phyloP scores from a whole-genome alignment of 2,888 invertebrate species.

The Limnephilus auricula region DNA sequence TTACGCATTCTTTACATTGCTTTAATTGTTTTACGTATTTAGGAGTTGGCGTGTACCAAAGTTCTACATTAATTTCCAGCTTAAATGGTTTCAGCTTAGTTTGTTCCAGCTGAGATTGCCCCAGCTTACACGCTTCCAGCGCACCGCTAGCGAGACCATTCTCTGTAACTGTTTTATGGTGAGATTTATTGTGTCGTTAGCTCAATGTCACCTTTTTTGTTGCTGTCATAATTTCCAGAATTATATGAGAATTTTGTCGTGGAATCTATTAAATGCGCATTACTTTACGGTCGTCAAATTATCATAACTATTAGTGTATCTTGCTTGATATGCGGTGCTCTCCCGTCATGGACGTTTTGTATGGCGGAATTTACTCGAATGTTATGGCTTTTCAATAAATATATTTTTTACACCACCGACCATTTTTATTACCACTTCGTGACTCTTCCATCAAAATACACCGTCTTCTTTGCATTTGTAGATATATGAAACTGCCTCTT shows the following conservation, averaged over 20 bases:
- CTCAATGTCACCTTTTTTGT: constrained; percentile 7
- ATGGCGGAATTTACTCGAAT: not conserved
- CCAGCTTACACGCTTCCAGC: not conserved
- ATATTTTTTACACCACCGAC: not conserved
- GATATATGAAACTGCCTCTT: not conserved
- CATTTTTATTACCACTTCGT: not conserved
- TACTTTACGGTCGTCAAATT: not conserved
- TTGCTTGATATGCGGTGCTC: not conserved
- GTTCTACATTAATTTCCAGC: constrained; percentile 9
- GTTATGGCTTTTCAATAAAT: not conserved
- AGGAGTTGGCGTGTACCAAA: constrained; percentile 3
- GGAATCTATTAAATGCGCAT: not conserved
- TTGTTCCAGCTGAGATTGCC: not conserved
- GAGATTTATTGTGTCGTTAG: constrained; percentile 25
- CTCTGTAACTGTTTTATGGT: constrained; percentile 7
- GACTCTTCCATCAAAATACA: not conserved
- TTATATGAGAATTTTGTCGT: not conserved
- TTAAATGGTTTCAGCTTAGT: constrained; percentile 14
- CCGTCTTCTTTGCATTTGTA: not conserved
- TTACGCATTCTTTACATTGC: not conserved
- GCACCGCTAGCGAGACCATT: not conserved
- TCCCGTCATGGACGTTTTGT: not conserved
- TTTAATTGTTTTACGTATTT: constrained; percentile 32
- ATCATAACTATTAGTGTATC: not conserved
- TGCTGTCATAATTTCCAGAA: not conserved